phyloP scores from a whole-genome alignment of 2,888 invertebrate species.

The Sphinx pinastri region DNA sequence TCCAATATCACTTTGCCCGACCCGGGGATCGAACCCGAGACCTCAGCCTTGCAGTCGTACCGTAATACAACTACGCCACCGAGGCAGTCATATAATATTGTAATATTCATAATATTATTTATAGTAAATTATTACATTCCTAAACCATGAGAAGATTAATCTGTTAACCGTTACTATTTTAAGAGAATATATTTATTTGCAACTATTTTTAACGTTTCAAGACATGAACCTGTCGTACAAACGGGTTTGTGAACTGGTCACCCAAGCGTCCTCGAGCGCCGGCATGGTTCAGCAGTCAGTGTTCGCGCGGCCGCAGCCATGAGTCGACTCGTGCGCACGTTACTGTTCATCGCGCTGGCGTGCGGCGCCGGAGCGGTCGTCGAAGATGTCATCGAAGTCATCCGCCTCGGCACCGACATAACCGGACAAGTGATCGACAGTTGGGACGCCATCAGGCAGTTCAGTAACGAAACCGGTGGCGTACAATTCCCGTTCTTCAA shows the following conservation, averaged over 20 bases:
- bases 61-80: too few species aligned
- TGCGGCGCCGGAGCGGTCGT: slow-evolving; percentile 69
- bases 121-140: too few species aligned
- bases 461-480: slow-evolving; percentile 78
- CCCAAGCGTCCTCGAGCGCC: slow-evolving; percentile 59
- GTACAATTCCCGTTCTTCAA: slow-evolving; percentile 85
- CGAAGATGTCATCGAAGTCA: slow-evolving; percentile 85
- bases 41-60: too few species aligned
- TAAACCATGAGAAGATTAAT: too few species aligned
- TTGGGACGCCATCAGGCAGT: slow-evolving; percentile 86
- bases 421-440: slow-evolving; percentile 84
- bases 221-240: not conserved
- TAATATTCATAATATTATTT: too few species aligned
- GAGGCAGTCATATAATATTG: too few species aligned
- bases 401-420: slow-evolving; percentile 84
- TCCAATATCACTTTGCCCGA: too few species aligned
- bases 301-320: slow-evolving; percentile 68
- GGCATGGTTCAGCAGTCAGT: slow-evolving; percentile 52
- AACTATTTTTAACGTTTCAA: too few species aligned
- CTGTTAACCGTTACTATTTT: too few species aligned
- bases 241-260: slow-evolving; percentile 47
- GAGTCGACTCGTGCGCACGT: slow-evolving; percentile 59
- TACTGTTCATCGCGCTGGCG: slow-evolving; percentile 58
- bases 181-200: too few species aligned
- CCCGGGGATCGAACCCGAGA: too few species aligned